Evolutionary conservation across 2,113 vertebrate genomes (phyloP).

Genomic region (Heloderma charlesbogerti): DNA sequence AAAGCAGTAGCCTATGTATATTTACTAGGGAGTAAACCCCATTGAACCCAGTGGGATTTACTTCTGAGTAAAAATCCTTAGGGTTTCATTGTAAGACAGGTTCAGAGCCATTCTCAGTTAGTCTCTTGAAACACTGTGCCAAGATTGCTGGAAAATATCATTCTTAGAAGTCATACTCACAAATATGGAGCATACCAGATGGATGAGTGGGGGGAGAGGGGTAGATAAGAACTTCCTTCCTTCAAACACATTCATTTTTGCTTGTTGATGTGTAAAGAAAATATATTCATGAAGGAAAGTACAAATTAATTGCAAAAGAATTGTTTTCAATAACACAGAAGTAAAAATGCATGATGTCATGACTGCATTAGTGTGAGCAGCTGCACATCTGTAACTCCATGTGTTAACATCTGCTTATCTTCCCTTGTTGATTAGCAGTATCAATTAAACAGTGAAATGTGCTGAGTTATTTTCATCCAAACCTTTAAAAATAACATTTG

Average conservation of each 20-base stretch:
- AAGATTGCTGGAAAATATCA: constrained; percentile 20
- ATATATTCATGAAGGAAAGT: background rate
- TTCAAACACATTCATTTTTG: background rate
- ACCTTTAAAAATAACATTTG: constrained; percentile 11
- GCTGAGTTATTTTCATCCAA: constrained; percentile 17
- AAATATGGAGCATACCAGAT: constrained; percentile 4
- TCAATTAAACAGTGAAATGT: constrained; percentile 13
- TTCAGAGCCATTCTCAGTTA: background rate
- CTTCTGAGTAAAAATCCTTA: background rate
- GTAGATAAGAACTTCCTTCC: background rate
- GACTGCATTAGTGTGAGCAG: background rate
- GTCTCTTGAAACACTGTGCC: background rate
- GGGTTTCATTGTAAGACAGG: background rate
- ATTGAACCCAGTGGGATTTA: background rate
- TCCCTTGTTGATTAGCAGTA: constrained; percentile 4
- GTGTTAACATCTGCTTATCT: constrained; percentile 17
- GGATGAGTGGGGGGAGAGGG: background rate
- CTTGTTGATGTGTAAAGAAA: background rate
- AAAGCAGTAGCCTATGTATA: background rate
- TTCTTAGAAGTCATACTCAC: constrained; percentile 12
- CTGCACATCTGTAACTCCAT: background rate
- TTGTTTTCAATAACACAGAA: background rate
- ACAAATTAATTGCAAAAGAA: constrained; percentile 6
- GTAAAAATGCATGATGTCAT: constrained; percentile 1
- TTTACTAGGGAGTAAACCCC: background rate